phyloP scores from a whole-genome alignment of 1,140 invertebrate species.

The Platyscapa corneri region DNA sequence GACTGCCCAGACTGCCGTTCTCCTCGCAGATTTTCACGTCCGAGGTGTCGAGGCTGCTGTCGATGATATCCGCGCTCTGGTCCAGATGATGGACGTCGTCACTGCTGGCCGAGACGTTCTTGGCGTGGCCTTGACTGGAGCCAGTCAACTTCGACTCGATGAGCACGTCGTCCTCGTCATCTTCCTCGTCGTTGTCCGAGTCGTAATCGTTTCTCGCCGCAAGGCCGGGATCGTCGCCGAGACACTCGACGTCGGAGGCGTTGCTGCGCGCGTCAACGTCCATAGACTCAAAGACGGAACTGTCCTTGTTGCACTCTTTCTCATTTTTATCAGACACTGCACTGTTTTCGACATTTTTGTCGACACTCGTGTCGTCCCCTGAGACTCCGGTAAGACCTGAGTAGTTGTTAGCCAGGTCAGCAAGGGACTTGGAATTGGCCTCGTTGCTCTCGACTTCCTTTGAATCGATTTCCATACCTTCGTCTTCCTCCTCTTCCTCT shows the following conservation, averaged over 20 bases:
- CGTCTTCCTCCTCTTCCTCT: constrained; percentile 37
- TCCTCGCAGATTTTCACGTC: constrained; percentile 70
- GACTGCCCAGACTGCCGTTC: constrained; percentile 69
- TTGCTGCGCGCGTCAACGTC: constrained; percentile 69
- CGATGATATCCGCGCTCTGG: constrained; percentile 32
- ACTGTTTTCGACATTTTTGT: constrained; percentile 18
- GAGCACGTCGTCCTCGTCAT: constrained; percentile 53
- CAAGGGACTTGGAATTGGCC: constrained; percentile 31
- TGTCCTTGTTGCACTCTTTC: constrained; percentile 57
- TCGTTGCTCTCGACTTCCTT: constrained; percentile 56
- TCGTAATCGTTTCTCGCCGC: constrained; percentile 69
- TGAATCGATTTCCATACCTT: constrained; percentile 52
- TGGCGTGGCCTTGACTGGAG: neutral
- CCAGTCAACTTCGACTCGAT: neutral
- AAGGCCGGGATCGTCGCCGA: constrained; percentile 66
- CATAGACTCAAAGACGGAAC: constrained; percentile 62
- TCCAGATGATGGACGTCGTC: constrained; percentile 49
- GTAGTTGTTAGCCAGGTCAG: constrained; percentile 3
- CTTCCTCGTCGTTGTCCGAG: constrained; percentile 54
- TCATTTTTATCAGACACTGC: constrained; percentile 55
- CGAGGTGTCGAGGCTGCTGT: constrained; percentile 63
- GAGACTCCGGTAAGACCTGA: neutral
- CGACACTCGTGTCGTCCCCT: constrained; percentile 3
- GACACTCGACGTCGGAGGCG: constrained; percentile 70
- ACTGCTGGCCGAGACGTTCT: neutral